Conservation (phyloP, 64 coral and sea anemone genomes). For the Actinia equina region DNA sequence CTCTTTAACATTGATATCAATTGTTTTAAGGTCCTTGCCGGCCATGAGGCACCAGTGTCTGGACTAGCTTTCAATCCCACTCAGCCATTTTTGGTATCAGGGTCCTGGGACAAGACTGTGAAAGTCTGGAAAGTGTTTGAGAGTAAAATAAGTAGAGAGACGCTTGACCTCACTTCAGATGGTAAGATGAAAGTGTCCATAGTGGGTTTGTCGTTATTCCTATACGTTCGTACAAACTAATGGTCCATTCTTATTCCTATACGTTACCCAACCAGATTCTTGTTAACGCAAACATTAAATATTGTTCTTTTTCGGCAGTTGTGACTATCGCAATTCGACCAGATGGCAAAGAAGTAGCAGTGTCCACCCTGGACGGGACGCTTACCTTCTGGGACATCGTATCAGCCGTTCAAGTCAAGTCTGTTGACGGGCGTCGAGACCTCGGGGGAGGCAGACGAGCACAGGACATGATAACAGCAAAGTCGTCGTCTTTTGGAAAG, state of each 20-base stretch:
- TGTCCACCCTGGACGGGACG: constrained; percentile 74
- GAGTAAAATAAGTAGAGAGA: constrained; percentile 79
- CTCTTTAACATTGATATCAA: not conserved
- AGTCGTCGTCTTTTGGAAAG: constrained; percentile 80
- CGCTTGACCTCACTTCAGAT: constrained; percentile 74
- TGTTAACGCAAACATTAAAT: no score
- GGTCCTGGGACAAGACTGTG: constrained; percentile 96
- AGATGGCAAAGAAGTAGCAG: constrained; percentile 82
- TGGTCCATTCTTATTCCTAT: no score
- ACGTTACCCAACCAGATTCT: no score
- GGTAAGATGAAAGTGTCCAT: constrained; percentile 31
- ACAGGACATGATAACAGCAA: constrained; percentile 77
- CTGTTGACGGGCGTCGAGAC: constrained; percentile 84
- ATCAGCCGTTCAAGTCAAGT: constrained; percentile 58
- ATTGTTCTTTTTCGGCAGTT: constrained; percentile 23
- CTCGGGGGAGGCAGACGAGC: constrained; percentile 53
- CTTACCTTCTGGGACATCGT: constrained; percentile 85
- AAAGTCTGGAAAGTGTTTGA: constrained; percentile 93
- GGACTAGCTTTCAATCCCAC: constrained; percentile 76
- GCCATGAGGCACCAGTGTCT: constrained; percentile 91
- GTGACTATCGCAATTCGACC: constrained; percentile 68
- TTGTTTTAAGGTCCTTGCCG: constrained; percentile 64
- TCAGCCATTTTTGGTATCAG: constrained; percentile 86
- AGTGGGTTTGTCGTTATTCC: no score
- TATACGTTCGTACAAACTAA: no score